Conservation (phyloP, 1,140 invertebrate species). For the Wiebesia pumilae region DNA sequence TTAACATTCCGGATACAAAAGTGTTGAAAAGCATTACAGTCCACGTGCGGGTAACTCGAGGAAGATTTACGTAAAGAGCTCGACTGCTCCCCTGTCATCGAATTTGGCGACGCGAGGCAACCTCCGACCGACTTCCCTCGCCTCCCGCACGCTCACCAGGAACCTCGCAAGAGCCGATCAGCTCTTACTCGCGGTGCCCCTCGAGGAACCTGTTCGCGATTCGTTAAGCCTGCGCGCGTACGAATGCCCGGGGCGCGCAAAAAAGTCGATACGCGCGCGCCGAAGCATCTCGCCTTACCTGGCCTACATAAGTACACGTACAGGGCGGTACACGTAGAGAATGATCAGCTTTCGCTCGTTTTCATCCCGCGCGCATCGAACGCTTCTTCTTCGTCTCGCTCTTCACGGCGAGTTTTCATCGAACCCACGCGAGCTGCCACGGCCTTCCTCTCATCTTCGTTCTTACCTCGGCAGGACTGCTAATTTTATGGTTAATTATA, state of each 20-base stretch:
- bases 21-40: not conserved
- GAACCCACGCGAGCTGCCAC: not conserved
- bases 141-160: too few relatives aligned
- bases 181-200: not conserved
- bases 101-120: not conserved
- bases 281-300: not conserved
- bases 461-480: not conserved
- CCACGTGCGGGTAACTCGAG: not conserved
- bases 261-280: not conserved
- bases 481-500: conserved; percentile 21
- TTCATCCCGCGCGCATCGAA: too few relatives aligned
- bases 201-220: too few relatives aligned
- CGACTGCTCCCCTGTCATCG: not conserved
- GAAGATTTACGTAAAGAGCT: not conserved
- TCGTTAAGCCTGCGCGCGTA: not conserved
- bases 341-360: too few relatives aligned
- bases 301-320: not conserved
- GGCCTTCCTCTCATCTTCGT: not conserved
- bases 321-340: not conserved
- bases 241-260: not conserved
- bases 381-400: not conserved
- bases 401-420: not conserved
- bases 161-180: too few relatives aligned
- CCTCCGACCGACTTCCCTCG: not conserved
- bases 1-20: not conserved